Conservation (phyloP, 2,888 invertebrate genomes). For the Abscondita cerata region DNA sequence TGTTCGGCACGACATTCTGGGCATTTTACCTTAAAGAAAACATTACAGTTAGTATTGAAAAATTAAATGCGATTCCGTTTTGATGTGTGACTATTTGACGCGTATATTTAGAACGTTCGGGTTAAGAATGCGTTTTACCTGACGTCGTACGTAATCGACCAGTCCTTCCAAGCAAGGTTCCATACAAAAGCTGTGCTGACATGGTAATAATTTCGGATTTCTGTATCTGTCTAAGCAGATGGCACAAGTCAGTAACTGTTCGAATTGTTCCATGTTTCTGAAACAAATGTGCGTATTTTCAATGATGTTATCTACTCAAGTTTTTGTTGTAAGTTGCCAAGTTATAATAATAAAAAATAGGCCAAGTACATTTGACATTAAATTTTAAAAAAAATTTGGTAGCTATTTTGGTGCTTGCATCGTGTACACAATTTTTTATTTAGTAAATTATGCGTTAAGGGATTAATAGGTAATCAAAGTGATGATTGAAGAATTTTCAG, state of each 20-base stretch:
- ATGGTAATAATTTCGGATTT: slow-evolving; percentile 98
- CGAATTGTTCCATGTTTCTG: slow-evolving; percentile 86
- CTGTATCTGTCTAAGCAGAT: slow-evolving; percentile 97
- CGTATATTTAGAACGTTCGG: slow-evolving; percentile 26
- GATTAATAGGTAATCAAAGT: too few species aligned
- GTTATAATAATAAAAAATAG: slow-evolving; percentile 4
- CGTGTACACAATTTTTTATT: too few species aligned
- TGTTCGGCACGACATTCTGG: slow-evolving; percentile 98
- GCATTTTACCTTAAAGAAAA: slow-evolving; percentile 81
- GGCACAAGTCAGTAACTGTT: slow-evolving; percentile 96
- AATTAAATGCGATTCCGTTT: not conserved
- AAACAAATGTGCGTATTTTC: slow-evolving; percentile 2
- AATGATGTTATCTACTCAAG: too few species aligned
- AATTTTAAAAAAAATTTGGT: not conserved
- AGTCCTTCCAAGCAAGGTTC: slow-evolving; percentile 98
- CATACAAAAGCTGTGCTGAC: slow-evolving; percentile 99
- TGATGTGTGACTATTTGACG: not conserved
- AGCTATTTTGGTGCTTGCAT: too few species aligned
- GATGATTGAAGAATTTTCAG: too few species aligned
- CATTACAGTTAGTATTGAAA: not conserved
- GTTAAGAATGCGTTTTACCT: slow-evolving; percentile 63
- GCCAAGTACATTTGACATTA: slow-evolving; percentile 5
- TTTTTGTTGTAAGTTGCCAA: too few species aligned
- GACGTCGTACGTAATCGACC: slow-evolving; percentile 92
- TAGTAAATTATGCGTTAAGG: too few species aligned